Evolutionary conservation across 2,113 vertebrate genomes (phyloP), one percentile per base, ranked within the genome.

Genomic region (Alces alces): DNA sequence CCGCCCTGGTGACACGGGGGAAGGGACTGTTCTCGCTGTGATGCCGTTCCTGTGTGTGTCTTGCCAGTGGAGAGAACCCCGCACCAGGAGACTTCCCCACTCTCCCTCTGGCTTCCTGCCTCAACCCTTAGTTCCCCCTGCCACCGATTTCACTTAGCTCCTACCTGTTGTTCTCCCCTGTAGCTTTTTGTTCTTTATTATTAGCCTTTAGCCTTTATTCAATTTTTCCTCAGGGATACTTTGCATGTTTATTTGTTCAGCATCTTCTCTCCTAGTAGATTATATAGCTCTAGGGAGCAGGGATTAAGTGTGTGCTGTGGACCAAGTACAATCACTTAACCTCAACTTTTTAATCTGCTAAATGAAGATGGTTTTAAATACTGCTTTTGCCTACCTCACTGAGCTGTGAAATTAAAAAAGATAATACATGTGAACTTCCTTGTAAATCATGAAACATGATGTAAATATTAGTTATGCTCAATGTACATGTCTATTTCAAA

Each of bases 371-470:
- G 90, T 45, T 73, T 73, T 73, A 73, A 66, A 95, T 52, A 60
- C 58, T 73, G 64, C 80, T 96, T 96, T 96, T 88, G 85, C 60
- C 58, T 52, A 92, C 90, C 58, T 98, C 96, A 92, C 47, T 96
- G 96, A 96, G 43, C 95, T 96, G 90, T 96, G 95, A 98, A 97
- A 97, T 98, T 98, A 96, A 94, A 96, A 96, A 87, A 91, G 92
- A 66, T 90, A 84, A 92, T 86, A 90, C 70, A 92, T 36, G 66
- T 45, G 87, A 84, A 57, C 7, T 33, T 66, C 79, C 96, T 88
- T 94, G 76, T 93, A 93, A 93, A 54, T 96, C 84, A 92, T 33
- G 83, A 84, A 95, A 66, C 91, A 55, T 30, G 80, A 55, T 92
- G 30, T 76, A 43, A 27, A 64, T 66, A 78, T 86, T 58, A 89